Base-by-base conservation (phyloP, 2,797 vertebrate genomes). In the Rhinatrema bivittatum region DNA sequence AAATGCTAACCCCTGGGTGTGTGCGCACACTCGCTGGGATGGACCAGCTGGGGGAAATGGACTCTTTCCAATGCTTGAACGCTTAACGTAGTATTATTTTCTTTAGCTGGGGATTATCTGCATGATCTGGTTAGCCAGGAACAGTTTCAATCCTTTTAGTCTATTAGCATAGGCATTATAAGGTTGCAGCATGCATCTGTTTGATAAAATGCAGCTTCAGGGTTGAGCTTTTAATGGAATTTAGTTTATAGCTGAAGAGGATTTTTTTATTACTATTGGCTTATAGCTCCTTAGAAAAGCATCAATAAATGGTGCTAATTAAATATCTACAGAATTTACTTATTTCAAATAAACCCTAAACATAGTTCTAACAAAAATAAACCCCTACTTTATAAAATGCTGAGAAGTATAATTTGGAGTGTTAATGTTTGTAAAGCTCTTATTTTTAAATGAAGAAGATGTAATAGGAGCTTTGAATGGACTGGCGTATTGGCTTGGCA, bases 361-460 rank as follows among this genome's bases (percentile, higher is more conserved):
- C 42, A 73, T 68, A 68, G 68, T 61, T 74, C 59, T 56, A 74
- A 61, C 62, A 62, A 53, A 54, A 66, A 49, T 68, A 62, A 73
- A 62, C 56, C 51, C 53, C 35, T 43, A 7, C 26, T 52, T 62
- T 51, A 9, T 45, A 32, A 52, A 52, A 33, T 46, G 42, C 60
- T 38, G 53, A 45, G 11, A 24, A 50, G 43, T 40, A 45, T 28
- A n/a, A n/a, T 51, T 38, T 20, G 8, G 50, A 53, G 48, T 4
- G 41, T 38, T 30, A 12, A 0, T 30, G 42, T 58, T 57, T 56
- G 44, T 29, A 31, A 25, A 41, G 16, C 16, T 24, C 23, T 44
- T n/a, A 56, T 60, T 53, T 56, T 60, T 53, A 51, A n/a, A 51
- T 44, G 36, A 60, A 63, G 60, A 54, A 36, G 46, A 48, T 39